These are phyloP conservation scores for Bufotes viridis DNA, from an alignment of 2,797 vertebrate genomes.

Conservation along the genomic window DNA sequence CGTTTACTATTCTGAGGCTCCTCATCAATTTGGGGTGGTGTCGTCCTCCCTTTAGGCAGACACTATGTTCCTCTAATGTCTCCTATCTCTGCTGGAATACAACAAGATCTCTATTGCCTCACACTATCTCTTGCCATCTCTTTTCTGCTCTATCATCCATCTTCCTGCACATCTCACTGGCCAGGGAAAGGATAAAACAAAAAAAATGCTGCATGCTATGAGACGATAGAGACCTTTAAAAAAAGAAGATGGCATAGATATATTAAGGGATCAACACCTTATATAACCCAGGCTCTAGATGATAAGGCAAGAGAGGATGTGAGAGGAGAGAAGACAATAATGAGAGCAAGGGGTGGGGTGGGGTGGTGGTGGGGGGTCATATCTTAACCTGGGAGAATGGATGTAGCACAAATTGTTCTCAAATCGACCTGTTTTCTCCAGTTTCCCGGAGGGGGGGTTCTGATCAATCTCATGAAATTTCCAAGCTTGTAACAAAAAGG, in stretches of 20 bases:
- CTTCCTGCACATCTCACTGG: conserved; percentile 24
- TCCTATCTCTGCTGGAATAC: conserved; percentile 5
- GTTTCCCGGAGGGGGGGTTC: conserved; percentile 69
- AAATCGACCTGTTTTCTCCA: conserved; percentile 68
- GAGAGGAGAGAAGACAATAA: conserved; percentile 13
- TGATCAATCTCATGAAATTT: conserved; percentile 79
- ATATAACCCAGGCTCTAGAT: conserved; percentile 43
- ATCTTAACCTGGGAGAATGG: conserved; percentile 59
- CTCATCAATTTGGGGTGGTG: conserved; percentile 7
- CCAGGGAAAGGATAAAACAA: not conserved
- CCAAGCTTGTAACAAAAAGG: conserved; percentile 78
- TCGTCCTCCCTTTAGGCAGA: not conserved
- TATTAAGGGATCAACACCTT: conserved; percentile 40
- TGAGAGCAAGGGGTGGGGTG: conserved; percentile 1
- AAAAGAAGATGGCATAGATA: conserved; percentile 29
- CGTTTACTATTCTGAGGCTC: conserved; percentile 1
- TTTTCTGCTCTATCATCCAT: conserved; percentile 43
- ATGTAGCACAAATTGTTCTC: conserved; percentile 68
- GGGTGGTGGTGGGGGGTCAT: conserved; percentile 1
- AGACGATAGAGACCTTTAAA: not conserved
- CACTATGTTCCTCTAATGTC: not conserved
- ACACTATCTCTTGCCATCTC: conserved; percentile 29
- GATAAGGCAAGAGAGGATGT: not conserved
- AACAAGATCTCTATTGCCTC: conserved; percentile 23
- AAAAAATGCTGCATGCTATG: not conserved